Percentiles rank a stretch among this genome's conserved stretches.
Conservation (phyloP, 2,113 vertebrate species). For the Aphyosemion australe region DNA sequence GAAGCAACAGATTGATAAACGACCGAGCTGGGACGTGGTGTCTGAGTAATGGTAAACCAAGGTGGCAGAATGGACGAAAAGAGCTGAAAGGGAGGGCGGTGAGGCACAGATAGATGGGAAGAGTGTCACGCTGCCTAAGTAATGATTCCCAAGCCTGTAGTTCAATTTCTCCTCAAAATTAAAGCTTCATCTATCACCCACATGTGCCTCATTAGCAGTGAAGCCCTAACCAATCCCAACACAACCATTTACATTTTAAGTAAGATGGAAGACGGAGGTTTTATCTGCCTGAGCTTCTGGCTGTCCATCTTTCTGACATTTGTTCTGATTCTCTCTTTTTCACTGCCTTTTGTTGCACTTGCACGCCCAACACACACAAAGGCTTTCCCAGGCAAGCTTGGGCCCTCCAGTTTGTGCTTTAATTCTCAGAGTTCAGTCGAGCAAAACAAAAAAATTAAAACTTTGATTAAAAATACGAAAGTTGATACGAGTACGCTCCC, state of each 20-base stretch:
- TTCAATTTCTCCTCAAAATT: constrained; percentile 73
- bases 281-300: constrained; percentile 33
- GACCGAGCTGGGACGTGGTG: constrained; percentile 15
- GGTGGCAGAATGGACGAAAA: constrained; percentile 46
- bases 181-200: constrained; percentile 67
- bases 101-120: constrained; percentile 61
- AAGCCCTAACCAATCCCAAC: constrained; percentile 58
- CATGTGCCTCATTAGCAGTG: constrained; percentile 63
- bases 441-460: neutral
- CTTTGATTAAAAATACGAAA: constrained; percentile 18
- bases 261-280: constrained; percentile 50
- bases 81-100: constrained; percentile 44
- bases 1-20: constrained; percentile 57
- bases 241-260: constrained; percentile 68
- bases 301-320: constrained; percentile 17
- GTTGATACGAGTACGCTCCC: neutral
- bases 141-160: constrained; percentile 70
- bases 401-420: neutral
- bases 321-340: constrained; percentile 2
- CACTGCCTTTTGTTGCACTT: constrained; percentile 5
- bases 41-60: constrained; percentile 60
- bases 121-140: constrained; percentile 53
- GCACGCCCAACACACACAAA: neutral
- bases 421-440: too few species aligned
- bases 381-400: too few species aligned